Conservation (phyloP, 2,888 invertebrate genomes). For the Agrilus biguttatus region DNA sequence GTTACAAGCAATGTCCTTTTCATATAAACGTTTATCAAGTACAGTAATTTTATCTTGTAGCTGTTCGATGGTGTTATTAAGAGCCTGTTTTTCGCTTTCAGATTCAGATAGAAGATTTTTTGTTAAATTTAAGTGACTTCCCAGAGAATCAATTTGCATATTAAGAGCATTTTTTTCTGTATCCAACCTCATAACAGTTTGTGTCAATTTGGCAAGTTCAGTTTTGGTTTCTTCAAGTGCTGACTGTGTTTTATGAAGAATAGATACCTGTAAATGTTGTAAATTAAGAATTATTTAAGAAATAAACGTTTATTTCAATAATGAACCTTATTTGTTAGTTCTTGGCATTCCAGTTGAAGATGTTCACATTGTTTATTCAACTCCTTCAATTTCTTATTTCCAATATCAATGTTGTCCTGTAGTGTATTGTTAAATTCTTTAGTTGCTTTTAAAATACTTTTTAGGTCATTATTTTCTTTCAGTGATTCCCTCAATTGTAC, state of each 20-base stretch:
- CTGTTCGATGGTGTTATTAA: background rate
- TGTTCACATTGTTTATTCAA: constrained; percentile 4
- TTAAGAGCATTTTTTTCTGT: background rate
- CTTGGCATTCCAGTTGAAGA: constrained; percentile 6
- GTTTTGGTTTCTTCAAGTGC: background rate
- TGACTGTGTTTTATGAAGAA: constrained; percentile 1
- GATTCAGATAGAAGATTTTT: background rate
- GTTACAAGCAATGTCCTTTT: constrained; percentile 2
- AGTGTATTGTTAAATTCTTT: constrained; percentile 6
- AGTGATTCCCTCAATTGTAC: constrained; percentile 27
- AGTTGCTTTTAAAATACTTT: constrained; percentile 8
- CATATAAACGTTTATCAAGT: background rate
- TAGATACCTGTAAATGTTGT: constrained; percentile 1
- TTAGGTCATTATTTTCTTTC: constrained; percentile 18
- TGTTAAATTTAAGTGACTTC: background rate
- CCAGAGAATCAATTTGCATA: background rate
- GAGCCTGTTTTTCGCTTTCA: background rate
- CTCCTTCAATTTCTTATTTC: constrained; percentile 4
- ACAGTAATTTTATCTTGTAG: background rate
- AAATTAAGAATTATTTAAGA: background rate
- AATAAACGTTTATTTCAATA: background rate
- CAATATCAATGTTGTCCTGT: constrained; percentile 4
- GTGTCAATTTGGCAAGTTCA: constrained; percentile 1
- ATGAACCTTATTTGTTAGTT: constrained; percentile 6
- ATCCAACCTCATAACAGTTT: background rate